phyloP scores from a whole-genome alignment of 2,797 vertebrate genomes.

The Dermochelys coriacea region DNA sequence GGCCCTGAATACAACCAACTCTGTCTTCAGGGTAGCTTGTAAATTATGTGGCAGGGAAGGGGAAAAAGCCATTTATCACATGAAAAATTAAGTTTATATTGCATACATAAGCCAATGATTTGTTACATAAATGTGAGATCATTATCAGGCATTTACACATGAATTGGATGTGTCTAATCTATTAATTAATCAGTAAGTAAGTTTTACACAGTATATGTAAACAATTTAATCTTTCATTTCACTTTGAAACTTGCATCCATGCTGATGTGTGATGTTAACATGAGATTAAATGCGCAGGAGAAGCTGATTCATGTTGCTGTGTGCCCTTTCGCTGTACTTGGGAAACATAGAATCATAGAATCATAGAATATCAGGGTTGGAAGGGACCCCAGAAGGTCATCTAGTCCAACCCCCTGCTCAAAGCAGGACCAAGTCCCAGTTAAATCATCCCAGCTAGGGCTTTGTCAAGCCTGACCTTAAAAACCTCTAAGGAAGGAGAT shows the following conservation, averaged over 20 bases:
- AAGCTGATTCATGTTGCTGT: background rate
- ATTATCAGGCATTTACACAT: constrained; percentile 57
- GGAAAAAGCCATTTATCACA: constrained; percentile 65
- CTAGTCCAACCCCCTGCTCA: too few species aligned
- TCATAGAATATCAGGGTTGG: too few species aligned
- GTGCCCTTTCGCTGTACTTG: background rate
- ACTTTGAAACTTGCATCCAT: background rate
- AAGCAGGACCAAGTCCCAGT: too few species aligned
- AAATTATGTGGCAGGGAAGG: constrained; percentile 63
- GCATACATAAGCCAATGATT: constrained; percentile 41
- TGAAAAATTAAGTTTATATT: constrained; percentile 60
- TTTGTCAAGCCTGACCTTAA: too few species aligned
- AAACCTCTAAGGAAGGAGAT: too few species aligned
- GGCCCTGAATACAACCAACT: background rate
- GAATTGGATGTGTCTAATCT: constrained; percentile 56
- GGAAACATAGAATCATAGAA: too few species aligned
- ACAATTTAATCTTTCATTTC: constrained; percentile 63
- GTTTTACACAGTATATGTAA: constrained; percentile 48
- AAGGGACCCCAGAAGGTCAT: too few species aligned
- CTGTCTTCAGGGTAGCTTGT: constrained; percentile 45
- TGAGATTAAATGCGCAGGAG: constrained; percentile 17
- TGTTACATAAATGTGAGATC: constrained; percentile 35
- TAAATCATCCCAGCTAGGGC: too few species aligned
- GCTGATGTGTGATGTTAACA: background rate
- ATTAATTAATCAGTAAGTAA: constrained; percentile 63